Evolutionary conservation across 2,888 invertebrate species (phyloP), one percentile per base, ranked within the genome.

Genomic region (Hetaerina titia): DNA sequence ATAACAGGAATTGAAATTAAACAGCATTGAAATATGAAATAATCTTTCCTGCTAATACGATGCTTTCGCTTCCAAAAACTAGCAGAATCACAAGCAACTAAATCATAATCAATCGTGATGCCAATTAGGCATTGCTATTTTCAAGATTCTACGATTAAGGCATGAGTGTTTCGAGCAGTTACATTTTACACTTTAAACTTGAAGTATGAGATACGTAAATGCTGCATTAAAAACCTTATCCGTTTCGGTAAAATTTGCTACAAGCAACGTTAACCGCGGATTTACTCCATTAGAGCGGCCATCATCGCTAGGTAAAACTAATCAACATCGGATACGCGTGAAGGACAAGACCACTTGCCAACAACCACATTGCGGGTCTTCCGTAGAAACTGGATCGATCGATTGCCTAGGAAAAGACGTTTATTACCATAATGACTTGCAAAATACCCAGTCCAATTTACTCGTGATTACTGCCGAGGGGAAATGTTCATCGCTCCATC

Each of bases 391-490:
- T 81, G 81, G 81, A 31, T 13, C 31, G 81, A 81, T 81, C 15
- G 15, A 31, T 2, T 81, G 81, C 2, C 31, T 81, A 31, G 81
- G 15, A 81, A 81, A 81, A 81, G 25, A 31, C 31, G 11, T n/a
- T 81, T 81, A 81, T 81, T 81, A 81, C 11, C 31, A 81, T 81
- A 31, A 81, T 81, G 81, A 81, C 81, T 81, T 81, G 81, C 81
- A 81, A 31, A 31, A 2, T 81, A 25, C 15, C 81, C 22, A 69
- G 25, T 13, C 13, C 31, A 15, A 31, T 81, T 81, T 31, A 11
- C 81, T 31, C 11, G 31, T 22, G 19, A n/a, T n/a, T n/a, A 69
- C 13, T 31, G 31, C 31, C 31, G 31, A 25, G 81, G 31, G 31
- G 25, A 31, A 81, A 81, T 81, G 9, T 31, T 31, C 25, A 13